These are phyloP conservation scores for Nemotelus pantherinus DNA, from an alignment of 2,888 invertebrate genomes.

Conservation along the genomic window DNA sequence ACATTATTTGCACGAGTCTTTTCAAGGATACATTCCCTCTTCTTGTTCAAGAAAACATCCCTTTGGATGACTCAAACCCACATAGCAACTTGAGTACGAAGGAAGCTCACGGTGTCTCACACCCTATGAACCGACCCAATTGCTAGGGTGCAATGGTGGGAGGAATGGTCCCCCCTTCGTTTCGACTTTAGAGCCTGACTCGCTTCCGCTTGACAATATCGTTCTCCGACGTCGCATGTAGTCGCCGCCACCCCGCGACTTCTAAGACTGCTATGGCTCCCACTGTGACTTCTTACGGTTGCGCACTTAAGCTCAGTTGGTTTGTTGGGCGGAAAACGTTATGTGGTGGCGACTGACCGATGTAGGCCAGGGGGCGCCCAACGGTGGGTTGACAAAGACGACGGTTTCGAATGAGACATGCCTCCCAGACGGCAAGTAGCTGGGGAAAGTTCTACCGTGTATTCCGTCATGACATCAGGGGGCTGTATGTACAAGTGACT, in stretches of 20 bases:
- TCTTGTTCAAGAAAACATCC: no score
- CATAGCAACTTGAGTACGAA: background rate
- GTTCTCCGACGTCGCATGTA: conserved; percentile 17
- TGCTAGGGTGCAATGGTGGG: conserved; percentile 25
- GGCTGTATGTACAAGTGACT: conserved; percentile 6
- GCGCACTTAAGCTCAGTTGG: conserved; percentile 8
- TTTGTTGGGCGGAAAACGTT: conserved; percentile 36
- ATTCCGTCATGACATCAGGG: background rate
- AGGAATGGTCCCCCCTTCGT: conserved; percentile 36
- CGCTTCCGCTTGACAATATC: background rate
- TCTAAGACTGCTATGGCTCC: conserved; percentile 33
- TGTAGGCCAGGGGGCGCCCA: conserved; percentile 24
- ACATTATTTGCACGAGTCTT: no score
- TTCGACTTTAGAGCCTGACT: background rate
- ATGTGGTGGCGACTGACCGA: conserved; percentile 11
- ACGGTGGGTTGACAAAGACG: conserved; percentile 7
- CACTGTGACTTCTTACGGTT: conserved; percentile 24
- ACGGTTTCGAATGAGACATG: conserved; percentile 20
- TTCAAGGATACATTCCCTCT: no score
- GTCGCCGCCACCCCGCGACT: background rate
- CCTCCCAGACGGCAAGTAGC: conserved; percentile 8
- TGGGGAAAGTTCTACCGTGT: conserved; percentile 16
- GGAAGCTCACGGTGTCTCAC: background rate
- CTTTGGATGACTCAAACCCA: no score
- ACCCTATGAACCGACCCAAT: background rate